Conservation (phyloP, 2,113 vertebrate genomes). For the Nothocercus nigrocapillus region DNA sequence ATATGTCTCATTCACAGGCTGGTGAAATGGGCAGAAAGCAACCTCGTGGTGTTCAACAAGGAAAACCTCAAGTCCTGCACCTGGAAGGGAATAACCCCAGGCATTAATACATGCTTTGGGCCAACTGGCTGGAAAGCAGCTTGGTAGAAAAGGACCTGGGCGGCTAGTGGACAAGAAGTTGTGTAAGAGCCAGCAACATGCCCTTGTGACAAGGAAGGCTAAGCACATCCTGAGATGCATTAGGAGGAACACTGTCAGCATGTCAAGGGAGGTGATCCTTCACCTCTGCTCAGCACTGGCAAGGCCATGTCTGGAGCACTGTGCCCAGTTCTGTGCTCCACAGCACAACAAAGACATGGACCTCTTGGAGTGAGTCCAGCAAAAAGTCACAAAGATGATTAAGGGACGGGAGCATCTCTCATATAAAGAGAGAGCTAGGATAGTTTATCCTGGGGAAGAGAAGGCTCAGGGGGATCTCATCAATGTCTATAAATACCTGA, state of each 20-base stretch:
- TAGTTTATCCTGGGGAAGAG: not conserved
- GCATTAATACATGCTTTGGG: no score
- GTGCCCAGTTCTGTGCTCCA: not conserved
- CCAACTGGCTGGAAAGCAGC: no score
- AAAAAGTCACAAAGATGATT: not conserved
- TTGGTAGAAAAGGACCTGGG: no score
- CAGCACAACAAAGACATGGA: not conserved
- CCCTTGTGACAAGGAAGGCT: not conserved
- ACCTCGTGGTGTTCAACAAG: no score
- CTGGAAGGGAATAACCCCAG: no score
- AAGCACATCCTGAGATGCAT: not conserved
- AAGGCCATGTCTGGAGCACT: not conserved
- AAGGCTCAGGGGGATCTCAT: not conserved
- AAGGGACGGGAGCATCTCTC: not conserved
- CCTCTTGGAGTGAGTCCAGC: not conserved
- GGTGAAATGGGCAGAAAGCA: no score
- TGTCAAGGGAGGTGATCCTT: not conserved
- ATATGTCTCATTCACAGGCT: no score
- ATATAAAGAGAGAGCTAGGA: not conserved
- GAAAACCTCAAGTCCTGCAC: no score
- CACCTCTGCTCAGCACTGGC: not conserved
- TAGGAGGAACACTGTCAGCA: not conserved
- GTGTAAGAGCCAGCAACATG: not conserved
- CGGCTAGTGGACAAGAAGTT: not conserved
- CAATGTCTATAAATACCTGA: not conserved